A percentile compares a stretch with the other conserved stretches of the same genome.
These are phyloP conservation scores for Andrena praecox DNA, from an alignment of 2,888 invertebrate species.

Conservation along the genomic window DNA sequence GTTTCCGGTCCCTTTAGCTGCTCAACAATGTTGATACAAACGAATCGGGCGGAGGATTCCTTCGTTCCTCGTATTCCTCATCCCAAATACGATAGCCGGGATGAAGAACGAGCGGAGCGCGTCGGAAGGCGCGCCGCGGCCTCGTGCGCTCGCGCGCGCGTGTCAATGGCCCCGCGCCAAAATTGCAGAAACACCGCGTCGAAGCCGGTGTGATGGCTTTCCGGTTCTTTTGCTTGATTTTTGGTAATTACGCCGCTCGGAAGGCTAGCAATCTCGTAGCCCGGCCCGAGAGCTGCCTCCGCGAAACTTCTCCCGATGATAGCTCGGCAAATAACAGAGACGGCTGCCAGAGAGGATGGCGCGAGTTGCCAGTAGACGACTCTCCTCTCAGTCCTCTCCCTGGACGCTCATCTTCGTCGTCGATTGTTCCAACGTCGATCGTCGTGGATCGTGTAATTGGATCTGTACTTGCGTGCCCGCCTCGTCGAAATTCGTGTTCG, in stretches of 20 bases:
- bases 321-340: constrained; percentile 78
- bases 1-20: neutral
- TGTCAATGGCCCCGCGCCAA: constrained; percentile 75
- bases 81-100: neutral
- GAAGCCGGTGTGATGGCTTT: constrained; percentile 76
- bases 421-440: constrained; percentile 68
- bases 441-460: constrained; percentile 68
- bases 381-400: constrained; percentile 37
- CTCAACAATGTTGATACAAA: neutral
- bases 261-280: constrained; percentile 75
- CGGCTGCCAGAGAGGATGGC: constrained; percentile 52
- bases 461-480: constrained; percentile 49
- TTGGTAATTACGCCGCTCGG: constrained; percentile 77
- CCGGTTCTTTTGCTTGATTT: constrained; percentile 77
- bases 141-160: constrained; percentile 34
- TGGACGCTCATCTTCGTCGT: constrained; percentile 56
- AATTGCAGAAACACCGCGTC: constrained; percentile 76
- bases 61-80: neutral
- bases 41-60: neutral
- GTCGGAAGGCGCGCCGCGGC: constrained; percentile 34
- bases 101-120: constrained; percentile 12
- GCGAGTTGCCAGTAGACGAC: constrained; percentile 57
- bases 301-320: constrained; percentile 74
- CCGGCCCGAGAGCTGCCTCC: constrained; percentile 59
- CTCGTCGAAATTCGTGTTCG: constrained; percentile 46